These are phyloP conservation scores for Trogon surrucura DNA, from an alignment of 2,113 vertebrate species.

Conservation along the genomic window DNA sequence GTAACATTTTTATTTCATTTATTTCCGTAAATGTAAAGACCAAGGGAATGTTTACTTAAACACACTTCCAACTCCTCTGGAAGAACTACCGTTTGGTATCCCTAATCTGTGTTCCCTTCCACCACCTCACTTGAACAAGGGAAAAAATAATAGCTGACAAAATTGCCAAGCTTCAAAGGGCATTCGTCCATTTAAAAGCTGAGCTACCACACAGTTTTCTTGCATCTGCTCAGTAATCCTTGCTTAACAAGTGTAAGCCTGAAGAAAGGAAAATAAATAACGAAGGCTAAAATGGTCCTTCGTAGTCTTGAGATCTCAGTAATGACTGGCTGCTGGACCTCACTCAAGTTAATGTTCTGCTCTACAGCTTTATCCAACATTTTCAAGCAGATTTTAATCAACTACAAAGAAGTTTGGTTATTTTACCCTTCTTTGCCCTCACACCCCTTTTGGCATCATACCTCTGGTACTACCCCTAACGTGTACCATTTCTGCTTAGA, in stretches of 20 bases:
- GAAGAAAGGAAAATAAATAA: background rate
- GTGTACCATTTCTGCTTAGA: background rate
- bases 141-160: background rate
- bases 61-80: background rate
- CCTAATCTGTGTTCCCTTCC: background rate
- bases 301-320: background rate
- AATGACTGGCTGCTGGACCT: background rate
- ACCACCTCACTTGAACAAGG: background rate
- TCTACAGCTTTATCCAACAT: background rate
- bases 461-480: background rate
- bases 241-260: background rate
- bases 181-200: background rate
- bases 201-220: background rate
- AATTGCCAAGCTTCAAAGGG: background rate
- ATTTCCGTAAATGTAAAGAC: background rate
- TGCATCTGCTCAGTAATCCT: background rate
- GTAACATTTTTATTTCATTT: background rate
- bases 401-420: background rate
- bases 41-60: background rate
- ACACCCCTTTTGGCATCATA: background rate
- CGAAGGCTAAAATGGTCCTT: background rate
- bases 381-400: background rate
- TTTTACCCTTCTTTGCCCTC: background rate
- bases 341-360: background rate
- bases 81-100: background rate